Conservation (phyloP, 2,113 vertebrate species). For the Crypturellus undulatus region DNA sequence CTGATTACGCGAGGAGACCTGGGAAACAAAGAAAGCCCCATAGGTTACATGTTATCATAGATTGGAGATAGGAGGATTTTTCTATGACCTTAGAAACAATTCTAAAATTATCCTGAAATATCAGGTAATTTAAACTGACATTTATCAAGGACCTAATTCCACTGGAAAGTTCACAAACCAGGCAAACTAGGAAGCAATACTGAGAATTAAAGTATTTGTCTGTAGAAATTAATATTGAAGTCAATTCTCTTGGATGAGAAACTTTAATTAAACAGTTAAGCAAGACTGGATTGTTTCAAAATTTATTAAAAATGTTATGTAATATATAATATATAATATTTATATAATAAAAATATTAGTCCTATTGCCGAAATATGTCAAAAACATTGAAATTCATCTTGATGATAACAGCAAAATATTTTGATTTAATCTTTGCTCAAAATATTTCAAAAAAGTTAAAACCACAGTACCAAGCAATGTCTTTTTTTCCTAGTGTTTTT, state of each 20-base stretch:
- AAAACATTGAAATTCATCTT: background rate
- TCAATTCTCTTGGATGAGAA: background rate
- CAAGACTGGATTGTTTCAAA: background rate
- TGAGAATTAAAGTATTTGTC: background rate
- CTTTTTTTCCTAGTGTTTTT: background rate
- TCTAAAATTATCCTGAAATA: background rate
- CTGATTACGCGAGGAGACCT: background rate
- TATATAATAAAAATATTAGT: background rate
- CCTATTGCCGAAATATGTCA: background rate
- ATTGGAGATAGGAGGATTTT: fast-evolving
- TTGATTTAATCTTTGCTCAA: background rate
- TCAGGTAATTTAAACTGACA: conserved; percentile 5
- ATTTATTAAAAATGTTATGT: background rate
- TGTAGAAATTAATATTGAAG: background rate
- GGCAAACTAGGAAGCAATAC: background rate
- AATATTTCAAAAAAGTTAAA: background rate
- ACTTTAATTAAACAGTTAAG: conserved; percentile 7
- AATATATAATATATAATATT: background rate
- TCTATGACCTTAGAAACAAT: background rate
- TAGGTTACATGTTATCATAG: background rate
- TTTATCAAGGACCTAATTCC: background rate
- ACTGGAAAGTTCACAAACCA: background rate
- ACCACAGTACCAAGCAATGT: background rate
- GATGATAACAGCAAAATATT: background rate
- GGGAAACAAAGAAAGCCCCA: background rate